These are phyloP conservation scores for Siphamia tubifer DNA, from an alignment of 2,113 vertebrate genomes.

Conservation along the genomic window DNA sequence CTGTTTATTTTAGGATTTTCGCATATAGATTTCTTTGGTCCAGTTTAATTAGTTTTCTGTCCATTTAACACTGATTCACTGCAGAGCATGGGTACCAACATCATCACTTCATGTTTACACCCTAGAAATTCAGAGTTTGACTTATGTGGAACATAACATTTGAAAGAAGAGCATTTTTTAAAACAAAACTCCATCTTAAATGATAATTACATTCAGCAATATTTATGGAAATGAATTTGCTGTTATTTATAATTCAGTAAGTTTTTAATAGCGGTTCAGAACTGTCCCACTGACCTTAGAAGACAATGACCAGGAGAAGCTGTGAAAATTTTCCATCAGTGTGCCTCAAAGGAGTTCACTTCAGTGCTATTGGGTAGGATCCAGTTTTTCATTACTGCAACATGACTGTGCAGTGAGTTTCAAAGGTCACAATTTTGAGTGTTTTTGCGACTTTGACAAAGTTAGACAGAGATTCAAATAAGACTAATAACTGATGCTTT, in stretches of 20 bases:
- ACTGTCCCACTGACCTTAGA: background rate
- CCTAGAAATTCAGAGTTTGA: slow-evolving; percentile 6
- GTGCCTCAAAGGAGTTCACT: background rate
- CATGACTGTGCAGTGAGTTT: background rate
- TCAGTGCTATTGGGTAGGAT: background rate
- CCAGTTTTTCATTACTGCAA: background rate
- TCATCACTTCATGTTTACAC: slow-evolving; percentile 32
- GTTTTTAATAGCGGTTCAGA: slow-evolving; percentile 10
- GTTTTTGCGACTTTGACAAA: background rate
- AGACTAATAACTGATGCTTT: background rate
- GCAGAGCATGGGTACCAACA: too few species aligned
- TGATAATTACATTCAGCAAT: slow-evolving; percentile 37
- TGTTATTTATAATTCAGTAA: slow-evolving; percentile 34
- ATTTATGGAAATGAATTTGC: slow-evolving; percentile 36
- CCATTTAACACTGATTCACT: too few species aligned
- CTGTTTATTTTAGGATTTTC: too few species aligned
- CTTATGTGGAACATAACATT: slow-evolving; percentile 20
- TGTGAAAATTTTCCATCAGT: background rate
- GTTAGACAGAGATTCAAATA: background rate
- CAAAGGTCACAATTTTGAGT: background rate
- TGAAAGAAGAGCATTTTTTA: slow-evolving; percentile 9
- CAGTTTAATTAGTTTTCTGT: too few species aligned
- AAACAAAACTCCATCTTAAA: slow-evolving; percentile 3
- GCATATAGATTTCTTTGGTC: too few species aligned
- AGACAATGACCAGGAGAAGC: background rate